Conservation (phyloP, 2,888 invertebrate genomes). For the Eupithecia tripunctaria region DNA sequence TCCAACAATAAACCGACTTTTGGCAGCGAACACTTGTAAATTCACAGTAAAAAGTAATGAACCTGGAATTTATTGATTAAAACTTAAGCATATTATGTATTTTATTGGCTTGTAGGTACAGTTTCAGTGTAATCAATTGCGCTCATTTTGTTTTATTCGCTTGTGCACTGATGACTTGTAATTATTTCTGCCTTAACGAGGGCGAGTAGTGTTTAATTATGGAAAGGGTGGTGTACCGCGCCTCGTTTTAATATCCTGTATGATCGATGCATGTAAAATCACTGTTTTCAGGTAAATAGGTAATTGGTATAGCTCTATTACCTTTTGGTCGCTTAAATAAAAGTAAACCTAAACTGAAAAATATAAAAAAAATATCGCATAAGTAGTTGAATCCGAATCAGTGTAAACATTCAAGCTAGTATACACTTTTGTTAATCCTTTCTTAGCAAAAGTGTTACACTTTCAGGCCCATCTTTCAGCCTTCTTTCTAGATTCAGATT, state of each 20-base stretch:
- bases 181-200: slow-evolving; percentile 18
- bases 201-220: slow-evolving; percentile 14
- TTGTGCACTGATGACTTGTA: slow-evolving; percentile 25
- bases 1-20: slow-evolving; percentile 46
- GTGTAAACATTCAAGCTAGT: no score
- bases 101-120: slow-evolving; percentile 25
- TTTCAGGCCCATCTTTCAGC: no score
- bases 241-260: slow-evolving; percentile 7
- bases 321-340: neutral
- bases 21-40: slow-evolving; percentile 41
- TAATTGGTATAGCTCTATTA: neutral
- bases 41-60: slow-evolving; percentile 39
- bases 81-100: slow-evolving; percentile 21
- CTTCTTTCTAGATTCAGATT: no score
- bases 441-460: no score
- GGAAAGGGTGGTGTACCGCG: slow-evolving; percentile 7
- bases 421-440: no score
- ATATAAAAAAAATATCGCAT: no score
- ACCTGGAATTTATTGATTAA: slow-evolving; percentile 30
- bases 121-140: slow-evolving; percentile 25
- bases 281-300: slow-evolving; percentile 2
- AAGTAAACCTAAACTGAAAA: no score
- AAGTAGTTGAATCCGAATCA: no score
- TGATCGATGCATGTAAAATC: neutral
- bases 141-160: slow-evolving; percentile 28